Percentiles rank a stretch among this genome's conserved stretches.
phyloP scores from a whole-genome alignment of 2,888 invertebrate genomes.

The Tridacna crocea region DNA sequence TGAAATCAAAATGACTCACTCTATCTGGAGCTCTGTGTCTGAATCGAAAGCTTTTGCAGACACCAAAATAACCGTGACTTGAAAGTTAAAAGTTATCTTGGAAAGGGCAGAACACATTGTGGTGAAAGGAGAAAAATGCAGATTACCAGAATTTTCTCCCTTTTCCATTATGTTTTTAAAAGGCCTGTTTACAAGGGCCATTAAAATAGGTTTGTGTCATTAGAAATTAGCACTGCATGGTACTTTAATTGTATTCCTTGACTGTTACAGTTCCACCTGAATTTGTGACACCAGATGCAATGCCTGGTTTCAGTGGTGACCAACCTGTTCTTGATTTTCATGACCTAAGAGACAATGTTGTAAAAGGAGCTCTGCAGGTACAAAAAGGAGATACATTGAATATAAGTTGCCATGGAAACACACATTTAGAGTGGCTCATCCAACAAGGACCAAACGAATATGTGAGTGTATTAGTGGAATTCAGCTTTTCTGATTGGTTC shows the following conservation, averaged over 20 bases:
- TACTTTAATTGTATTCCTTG: neutral
- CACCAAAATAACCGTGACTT: too few species aligned
- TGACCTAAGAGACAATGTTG: slow-evolving; percentile 4
- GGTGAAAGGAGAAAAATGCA: too few species aligned
- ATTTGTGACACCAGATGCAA: slow-evolving; percentile 3
- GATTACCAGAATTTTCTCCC: too few species aligned
- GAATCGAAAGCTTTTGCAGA: too few species aligned
- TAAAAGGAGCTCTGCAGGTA: slow-evolving; percentile 40
- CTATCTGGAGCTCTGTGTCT: too few species aligned
- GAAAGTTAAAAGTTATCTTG: too few species aligned
- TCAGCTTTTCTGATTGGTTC: neutral
- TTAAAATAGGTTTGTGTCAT: too few species aligned
- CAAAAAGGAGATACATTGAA: slow-evolving; percentile 56
- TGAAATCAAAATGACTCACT: too few species aligned
- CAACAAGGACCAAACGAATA: slow-evolving; percentile 37
- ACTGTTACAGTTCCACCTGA: neutral
- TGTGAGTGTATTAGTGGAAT: slow-evolving; percentile 30
- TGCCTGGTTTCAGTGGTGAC: neutral
- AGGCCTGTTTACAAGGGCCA: too few species aligned
- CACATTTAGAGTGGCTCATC: slow-evolving; percentile 57
- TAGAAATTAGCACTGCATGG: neutral
- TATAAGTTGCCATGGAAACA: slow-evolving; percentile 53
- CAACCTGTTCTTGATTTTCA: slow-evolving; percentile 29
- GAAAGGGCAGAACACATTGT: too few species aligned
- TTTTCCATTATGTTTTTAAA: too few species aligned